Evolutionary conservation across 2,113 vertebrate genomes (phyloP), one percentile per base, ranked within the genome.

Genomic region (Cynopterus brachyotis): DNA sequence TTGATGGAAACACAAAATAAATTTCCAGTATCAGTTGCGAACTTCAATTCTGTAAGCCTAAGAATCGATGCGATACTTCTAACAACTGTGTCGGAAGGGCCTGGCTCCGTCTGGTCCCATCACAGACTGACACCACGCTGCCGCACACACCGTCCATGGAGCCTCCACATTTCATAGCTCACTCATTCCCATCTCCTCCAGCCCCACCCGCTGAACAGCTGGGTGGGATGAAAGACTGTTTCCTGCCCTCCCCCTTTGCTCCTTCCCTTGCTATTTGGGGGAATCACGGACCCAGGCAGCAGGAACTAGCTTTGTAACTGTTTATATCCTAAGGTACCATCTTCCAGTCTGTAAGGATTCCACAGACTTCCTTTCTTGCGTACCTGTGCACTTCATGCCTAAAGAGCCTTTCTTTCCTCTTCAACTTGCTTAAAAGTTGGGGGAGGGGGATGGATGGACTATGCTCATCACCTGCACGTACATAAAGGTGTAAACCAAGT

Each of bases 171-270:
- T 92, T 79, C 66, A 87, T 0, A 79, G 79, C 20, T 53, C 83
- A 30, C 73, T 91, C 89, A 76, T 73, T 7, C 9, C 32, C 28
- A 45, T 40, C 50, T 73, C 78, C 76, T 59, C 78, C 32, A 40
- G 87, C 82, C 42, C 81, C 94, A 79, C 55, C 96, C 96, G 62
- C 69, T 30, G 42, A 91, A 89, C 92, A 96, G 96, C 90, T 97
- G 94, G 60, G 91, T 78, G 72, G 88, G 82, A 95, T 59, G 89
- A 81, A 89, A 72, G 89, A 55, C 0, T 24, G 89, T n/a, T 96
- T 96, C 96, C 89, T 87, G 60, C 85, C 62, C 84, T 45, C 24
- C 67, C 15, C 55, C 55, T 8, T 9, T 8, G 66, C 67, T 73
- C 80, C 32, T 42, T 37, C 57, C 53, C 78, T 67, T 2, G 75